Evolutionary conservation across 1,140 invertebrate species (phyloP).

Genomic region (Papilio dardanus): DNA sequence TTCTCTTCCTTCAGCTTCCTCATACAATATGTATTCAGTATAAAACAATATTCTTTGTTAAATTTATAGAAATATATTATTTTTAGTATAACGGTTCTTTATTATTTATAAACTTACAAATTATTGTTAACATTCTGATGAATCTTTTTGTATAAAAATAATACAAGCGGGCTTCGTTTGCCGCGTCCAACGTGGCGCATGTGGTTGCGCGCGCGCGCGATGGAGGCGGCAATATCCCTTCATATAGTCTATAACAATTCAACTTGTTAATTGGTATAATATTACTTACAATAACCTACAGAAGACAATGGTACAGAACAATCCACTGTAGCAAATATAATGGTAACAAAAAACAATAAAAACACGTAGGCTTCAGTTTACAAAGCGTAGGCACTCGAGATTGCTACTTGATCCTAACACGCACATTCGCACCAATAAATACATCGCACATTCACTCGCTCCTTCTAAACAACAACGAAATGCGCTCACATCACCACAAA

Average conservation of each 20-base stretch:
- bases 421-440: conserved; percentile 81
- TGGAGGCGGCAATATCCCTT: conserved; percentile 51
- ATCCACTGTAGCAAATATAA: conserved; percentile 75
- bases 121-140: conserved; percentile 81
- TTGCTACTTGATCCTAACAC: conserved; percentile 78
- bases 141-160: conserved; percentile 80
- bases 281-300: conserved; percentile 77
- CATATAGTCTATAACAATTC: conserved; percentile 78
- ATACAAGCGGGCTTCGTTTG: conserved; percentile 69
- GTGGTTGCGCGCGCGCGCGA: conserved; percentile 29
- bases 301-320: conserved; percentile 80
- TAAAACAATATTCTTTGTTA: conserved; percentile 82
- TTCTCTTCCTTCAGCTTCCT: conserved; percentile 70
- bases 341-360: conserved; percentile 81
- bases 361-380: conserved; percentile 79
- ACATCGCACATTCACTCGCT: conserved; percentile 63
- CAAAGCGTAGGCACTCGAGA: conserved; percentile 82
- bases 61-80: conserved; percentile 82
- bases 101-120: conserved; percentile 81
- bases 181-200: conserved; percentile 39
- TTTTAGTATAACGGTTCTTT: conserved; percentile 80
- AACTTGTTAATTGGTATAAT: conserved; percentile 80
- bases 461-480: conserved; percentile 51
- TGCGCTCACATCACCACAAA: conserved; percentile 63
- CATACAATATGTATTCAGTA: conserved; percentile 81